Evolutionary conservation across 64 coral and sea anemone genomes (phyloP), one percentile per base, ranked within the genome.

Genomic region (Astreopora myriophthalma): DNA sequence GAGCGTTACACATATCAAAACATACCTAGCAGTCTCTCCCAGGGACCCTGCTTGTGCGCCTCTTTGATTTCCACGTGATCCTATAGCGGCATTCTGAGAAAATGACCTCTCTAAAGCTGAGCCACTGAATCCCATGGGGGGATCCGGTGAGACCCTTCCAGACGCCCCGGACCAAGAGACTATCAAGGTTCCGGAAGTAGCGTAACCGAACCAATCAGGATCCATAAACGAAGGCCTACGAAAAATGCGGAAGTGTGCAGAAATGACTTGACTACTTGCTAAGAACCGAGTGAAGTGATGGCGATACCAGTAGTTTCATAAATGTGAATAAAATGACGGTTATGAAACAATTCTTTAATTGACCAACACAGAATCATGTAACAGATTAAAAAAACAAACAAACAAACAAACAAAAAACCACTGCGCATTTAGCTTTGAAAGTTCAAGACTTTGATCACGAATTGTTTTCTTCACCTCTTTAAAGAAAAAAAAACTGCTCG

Each of bases 141-240:
- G 87, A 48, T 96, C 91, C 0, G 95, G 87, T 19, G 91, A 96
- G 16, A 40, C 48, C 19, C 73, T 44, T 74, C 73, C 81, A 0
- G 95, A 75, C 3, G 88, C 32, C 0, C 95, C 95, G 65, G 95
- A 31, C 95, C 95, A 96, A 5, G 95, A 87, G 9, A 91, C 68
- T 61, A 96, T 96, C 36, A 96, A 69, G 0, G 91, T 96, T 34
- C 95, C 95, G 11, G 91, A 93, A 55, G 95, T 96, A 16, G 91
- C 91, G 83, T 90, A 96, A 24, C 91, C 90, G 55, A 96, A 96
- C 95, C 91, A 96, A 85, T 85, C 63, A 26, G 95, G 95, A 90
- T 96, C 95, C 95, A 96, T 93, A 6, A 89, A 80, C 8, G 95
- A 90, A 8, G 95, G 51, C 23, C 95, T 96, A 42, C 8, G 27